Percentiles rank a stretch among this genome's conserved stretches.
Conservation (phyloP, 2,113 vertebrate genomes). For the Pelmatolapia mariae region DNA sequence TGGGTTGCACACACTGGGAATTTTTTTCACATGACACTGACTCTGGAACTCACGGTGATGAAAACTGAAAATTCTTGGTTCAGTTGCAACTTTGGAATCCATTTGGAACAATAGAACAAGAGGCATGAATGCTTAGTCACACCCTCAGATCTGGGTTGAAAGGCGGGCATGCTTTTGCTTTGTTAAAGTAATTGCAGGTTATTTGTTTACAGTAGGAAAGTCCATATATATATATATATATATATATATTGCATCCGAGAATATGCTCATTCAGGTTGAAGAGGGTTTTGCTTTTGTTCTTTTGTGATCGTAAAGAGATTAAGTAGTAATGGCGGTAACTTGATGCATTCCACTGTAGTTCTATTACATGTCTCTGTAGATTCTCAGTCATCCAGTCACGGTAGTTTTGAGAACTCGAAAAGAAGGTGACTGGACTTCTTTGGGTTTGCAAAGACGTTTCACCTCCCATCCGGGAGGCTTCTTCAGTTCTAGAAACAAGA, state of each 20-base stretch:
- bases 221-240: too few species aligned
- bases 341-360: not conserved
- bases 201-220: not conserved
- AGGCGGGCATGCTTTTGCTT: not conserved
- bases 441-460: not conserved
- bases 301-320: not conserved
- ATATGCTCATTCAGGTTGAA: not conserved
- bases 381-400: not conserved
- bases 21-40: not conserved
- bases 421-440: not conserved
- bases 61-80: not conserved
- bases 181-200: not conserved
- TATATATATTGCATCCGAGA: not conserved
- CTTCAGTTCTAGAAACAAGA: not conserved
- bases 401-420: not conserved
- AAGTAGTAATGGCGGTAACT: not conserved
- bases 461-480: not conserved
- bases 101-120: not conserved
- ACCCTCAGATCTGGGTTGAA: not conserved
- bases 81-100: not conserved
- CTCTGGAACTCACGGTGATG: not conserved
- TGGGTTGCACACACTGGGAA: not conserved
- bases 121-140: not conserved
- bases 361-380: not conserved
- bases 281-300: not conserved